Evolutionary conservation across 2,113 vertebrate genomes (phyloP).

Genomic region (Malurus melanocephalus): DNA sequence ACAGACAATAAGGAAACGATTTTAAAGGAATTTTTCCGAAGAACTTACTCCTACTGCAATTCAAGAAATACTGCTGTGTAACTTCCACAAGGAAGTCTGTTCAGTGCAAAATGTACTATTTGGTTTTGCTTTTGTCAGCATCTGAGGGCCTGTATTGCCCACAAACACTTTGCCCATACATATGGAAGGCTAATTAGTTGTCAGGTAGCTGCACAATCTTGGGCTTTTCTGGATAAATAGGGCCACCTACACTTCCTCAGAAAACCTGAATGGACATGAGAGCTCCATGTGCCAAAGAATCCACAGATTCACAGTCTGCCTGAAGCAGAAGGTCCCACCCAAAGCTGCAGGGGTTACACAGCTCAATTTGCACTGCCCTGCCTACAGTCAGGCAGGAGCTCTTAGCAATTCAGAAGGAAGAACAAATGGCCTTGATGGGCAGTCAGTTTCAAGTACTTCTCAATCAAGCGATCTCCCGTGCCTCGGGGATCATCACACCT

Average conservation of each 20-base stretch:
- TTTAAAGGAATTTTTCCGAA: neutral
- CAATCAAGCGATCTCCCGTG: neutral
- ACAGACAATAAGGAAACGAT: neutral
- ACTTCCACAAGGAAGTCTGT: neutral
- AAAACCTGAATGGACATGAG: neutral
- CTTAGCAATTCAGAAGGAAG: neutral
- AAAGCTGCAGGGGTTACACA: neutral
- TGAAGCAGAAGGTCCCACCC: neutral
- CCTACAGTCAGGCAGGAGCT: neutral
- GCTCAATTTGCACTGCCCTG: neutral
- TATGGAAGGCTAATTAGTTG: neutral
- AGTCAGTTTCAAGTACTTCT: neutral
- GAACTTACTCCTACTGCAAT: neutral
- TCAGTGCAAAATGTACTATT: neutral
- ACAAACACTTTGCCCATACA: neutral
- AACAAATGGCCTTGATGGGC: neutral
- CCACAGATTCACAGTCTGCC: neutral
- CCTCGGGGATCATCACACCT: neutral
- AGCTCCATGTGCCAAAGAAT: neutral
- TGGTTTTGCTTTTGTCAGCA: neutral
- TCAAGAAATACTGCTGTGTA: neutral
- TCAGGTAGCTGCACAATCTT: neutral
- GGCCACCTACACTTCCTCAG: neutral
- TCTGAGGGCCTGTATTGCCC: neutral
- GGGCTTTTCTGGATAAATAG: neutral